Evolutionary conservation across 2,888 invertebrate species (phyloP).

Genomic region (Idaea straminata): DNA sequence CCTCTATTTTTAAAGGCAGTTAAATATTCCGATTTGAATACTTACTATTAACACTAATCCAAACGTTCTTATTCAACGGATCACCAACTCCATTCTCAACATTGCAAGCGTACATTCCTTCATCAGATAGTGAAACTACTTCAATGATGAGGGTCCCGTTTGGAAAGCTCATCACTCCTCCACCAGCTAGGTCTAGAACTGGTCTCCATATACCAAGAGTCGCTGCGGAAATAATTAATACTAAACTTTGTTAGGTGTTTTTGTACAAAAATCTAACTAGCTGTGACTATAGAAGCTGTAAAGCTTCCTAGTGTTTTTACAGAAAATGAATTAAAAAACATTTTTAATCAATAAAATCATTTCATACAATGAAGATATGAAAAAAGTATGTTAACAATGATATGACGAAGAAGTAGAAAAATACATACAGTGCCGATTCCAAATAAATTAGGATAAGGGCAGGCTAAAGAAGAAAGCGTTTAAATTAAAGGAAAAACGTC

Average conservation of each 20-base stretch:
- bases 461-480: too few relatives aligned
- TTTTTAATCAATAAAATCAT: too few relatives aligned
- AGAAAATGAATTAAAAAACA: too few relatives aligned
- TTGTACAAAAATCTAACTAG: not conserved
- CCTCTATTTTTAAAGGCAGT: not conserved
- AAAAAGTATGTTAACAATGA: too few relatives aligned
- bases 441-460: too few relatives aligned
- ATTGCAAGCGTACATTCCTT: constrained; percentile 73
- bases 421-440: too few relatives aligned
- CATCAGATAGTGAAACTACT: constrained; percentile 69
- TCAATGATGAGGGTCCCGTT: constrained; percentile 74
- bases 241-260: not conserved
- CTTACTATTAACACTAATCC: constrained; percentile 78
- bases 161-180: constrained; percentile 69
- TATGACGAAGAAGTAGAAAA: too few relatives aligned
- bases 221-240: constrained; percentile 38
- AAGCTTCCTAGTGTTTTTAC: too few relatives aligned
- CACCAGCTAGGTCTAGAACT: constrained; percentile 70
- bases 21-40: constrained; percentile 12
- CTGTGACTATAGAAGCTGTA: too few relatives aligned
- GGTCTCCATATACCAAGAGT: constrained; percentile 73
- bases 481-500: too few relatives aligned
- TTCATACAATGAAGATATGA: too few relatives aligned
- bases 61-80: constrained; percentile 66
- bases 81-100: constrained; percentile 75